Evolutionary conservation across 2,113 vertebrate species (phyloP).

Genomic region (Mandrillus leucophaeus): DNA sequence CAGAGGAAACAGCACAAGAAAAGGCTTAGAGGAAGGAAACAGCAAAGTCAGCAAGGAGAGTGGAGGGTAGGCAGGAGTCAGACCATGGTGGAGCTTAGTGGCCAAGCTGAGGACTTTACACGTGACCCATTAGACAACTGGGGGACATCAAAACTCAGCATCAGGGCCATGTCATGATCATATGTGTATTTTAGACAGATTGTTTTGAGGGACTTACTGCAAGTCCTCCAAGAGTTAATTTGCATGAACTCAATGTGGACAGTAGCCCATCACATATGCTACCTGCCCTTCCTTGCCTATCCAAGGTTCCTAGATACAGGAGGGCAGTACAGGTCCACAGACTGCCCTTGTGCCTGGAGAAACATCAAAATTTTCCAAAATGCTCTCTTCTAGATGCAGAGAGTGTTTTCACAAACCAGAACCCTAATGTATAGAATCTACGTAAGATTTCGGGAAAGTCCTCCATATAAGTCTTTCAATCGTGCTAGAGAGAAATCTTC

Average conservation of each 20-base stretch:
- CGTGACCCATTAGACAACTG: background rate
- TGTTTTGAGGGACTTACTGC: background rate
- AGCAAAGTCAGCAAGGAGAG: background rate
- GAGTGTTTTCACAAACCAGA: background rate
- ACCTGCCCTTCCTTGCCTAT: background rate
- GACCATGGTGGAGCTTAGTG: background rate
- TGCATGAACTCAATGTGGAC: background rate
- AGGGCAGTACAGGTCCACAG: background rate
- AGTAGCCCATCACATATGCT: background rate
- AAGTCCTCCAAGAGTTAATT: background rate
- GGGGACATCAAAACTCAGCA: background rate
- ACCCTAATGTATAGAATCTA: background rate
- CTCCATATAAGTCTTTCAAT: background rate
- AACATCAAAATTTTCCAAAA: background rate
- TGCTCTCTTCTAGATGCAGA: background rate
- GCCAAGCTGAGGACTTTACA: background rate
- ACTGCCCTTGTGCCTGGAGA: background rate
- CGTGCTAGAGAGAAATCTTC: background rate
- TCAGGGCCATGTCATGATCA: background rate
- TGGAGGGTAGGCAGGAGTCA: background rate
- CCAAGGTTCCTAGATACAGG: background rate
- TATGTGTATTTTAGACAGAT: background rate
- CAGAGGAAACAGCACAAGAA: background rate
- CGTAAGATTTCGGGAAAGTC: background rate
- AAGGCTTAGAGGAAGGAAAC: background rate